These are phyloP conservation scores for Barbus barbus DNA, from an alignment of 2,113 vertebrate species.

Conservation along the genomic window DNA sequence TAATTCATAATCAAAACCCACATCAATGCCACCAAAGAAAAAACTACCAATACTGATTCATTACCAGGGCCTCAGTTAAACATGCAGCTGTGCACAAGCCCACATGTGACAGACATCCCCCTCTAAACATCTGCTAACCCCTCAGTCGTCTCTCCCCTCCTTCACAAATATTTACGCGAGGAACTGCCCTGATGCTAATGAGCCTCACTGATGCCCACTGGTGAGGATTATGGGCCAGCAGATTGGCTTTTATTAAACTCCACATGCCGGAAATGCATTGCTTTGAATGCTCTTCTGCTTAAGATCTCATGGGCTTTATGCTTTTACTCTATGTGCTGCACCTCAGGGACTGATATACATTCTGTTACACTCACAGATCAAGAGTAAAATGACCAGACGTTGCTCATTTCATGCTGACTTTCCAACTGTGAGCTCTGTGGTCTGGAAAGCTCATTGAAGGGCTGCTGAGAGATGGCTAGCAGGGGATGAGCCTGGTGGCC, in stretches of 20 bases:
- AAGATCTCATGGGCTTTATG: constrained; percentile 33
- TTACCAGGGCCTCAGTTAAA: background rate
- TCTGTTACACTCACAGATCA: constrained; percentile 15
- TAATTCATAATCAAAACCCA: background rate
- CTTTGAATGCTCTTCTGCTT: background rate
- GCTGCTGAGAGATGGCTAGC: constrained; percentile 58
- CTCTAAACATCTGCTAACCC: constrained; percentile 35
- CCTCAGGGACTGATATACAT: constrained; percentile 2
- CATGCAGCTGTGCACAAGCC: constrained; percentile 19
- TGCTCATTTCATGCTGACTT: constrained; percentile 52
- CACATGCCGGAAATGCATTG: constrained; percentile 47
- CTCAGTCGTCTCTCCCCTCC: constrained; percentile 28
- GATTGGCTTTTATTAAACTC: constrained; percentile 51
- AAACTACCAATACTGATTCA: background rate
- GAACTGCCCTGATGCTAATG: constrained; percentile 48
- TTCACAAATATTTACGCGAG: constrained; percentile 42
- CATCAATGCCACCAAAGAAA: constrained; percentile 15
- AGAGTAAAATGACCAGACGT: constrained; percentile 20
- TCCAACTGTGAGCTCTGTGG: constrained; percentile 52
- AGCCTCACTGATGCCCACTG: constrained; percentile 43
- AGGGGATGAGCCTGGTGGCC: constrained; percentile 50
- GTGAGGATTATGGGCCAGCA: constrained; percentile 43
- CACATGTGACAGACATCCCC: constrained; percentile 20
- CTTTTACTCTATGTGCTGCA: background rate
- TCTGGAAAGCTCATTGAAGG: constrained; percentile 59